Conservation (phyloP, 30 jellyfish, hydroid and myxozoan species). For the Rhopilema esculentum region DNA sequence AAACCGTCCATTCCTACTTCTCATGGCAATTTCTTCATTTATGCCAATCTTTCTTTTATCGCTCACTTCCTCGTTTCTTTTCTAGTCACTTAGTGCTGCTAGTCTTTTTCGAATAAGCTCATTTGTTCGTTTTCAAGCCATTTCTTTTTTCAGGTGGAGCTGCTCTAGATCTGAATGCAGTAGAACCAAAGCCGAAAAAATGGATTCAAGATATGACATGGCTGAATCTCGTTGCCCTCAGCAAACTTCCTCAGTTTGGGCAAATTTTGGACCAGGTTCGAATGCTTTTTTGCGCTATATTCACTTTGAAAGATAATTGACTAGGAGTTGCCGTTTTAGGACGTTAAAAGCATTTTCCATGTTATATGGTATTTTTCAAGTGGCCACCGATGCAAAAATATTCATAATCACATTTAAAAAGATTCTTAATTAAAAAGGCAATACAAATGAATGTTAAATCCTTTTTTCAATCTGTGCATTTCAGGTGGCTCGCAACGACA, state of each 20-base stretch:
- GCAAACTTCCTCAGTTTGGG: slow-evolving; percentile 85
- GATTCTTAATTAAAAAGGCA: no score
- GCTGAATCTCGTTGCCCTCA: slow-evolving; percentile 83
- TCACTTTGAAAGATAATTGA: not conserved
- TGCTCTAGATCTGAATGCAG: slow-evolving; percentile 85
- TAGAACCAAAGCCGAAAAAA: slow-evolving; percentile 83
- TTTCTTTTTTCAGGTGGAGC: slow-evolving; percentile 77
- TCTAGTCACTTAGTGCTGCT: no score
- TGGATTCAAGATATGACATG: slow-evolving; percentile 95
- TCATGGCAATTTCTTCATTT: not conserved
- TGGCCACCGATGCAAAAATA: no score
- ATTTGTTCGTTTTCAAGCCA: not conserved
- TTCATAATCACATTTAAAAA: no score
- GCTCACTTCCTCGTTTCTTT: no score
- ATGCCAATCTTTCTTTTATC: not conserved
- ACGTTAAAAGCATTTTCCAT: not conserved
- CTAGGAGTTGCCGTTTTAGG: not conserved
- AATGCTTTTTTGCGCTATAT: not conserved
- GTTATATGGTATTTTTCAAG: no score
- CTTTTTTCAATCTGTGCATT: not conserved
- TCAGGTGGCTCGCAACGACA: slow-evolving; percentile 85
- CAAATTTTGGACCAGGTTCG: slow-evolving; percentile 87
- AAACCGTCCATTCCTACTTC: not conserved
- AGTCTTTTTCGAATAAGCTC: no score
- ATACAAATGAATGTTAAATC: no score